Evolutionary conservation across 2,888 invertebrate genomes (phyloP).

Genomic region (Nemotelus nigrinus): DNA sequence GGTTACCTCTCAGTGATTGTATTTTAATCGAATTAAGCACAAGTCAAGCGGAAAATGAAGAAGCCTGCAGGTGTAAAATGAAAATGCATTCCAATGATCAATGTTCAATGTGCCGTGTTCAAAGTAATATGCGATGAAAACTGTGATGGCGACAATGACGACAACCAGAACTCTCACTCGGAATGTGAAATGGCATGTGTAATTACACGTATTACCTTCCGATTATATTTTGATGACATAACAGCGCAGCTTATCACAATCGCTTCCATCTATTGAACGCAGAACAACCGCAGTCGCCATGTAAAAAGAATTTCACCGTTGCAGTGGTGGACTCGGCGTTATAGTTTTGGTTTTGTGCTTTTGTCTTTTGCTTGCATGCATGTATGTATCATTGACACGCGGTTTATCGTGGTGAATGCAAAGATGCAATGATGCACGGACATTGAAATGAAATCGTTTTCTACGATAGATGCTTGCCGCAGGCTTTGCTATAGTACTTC

Average conservation of each 20-base stretch:
- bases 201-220: slow-evolving; percentile 44
- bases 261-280: slow-evolving; percentile 26
- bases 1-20: slow-evolving; percentile 5
- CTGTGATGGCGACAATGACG: neutral
- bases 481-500: neutral
- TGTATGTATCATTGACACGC: neutral
- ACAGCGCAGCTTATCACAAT: slow-evolving; percentile 34
- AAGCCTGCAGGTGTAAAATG: slow-evolving; percentile 35
- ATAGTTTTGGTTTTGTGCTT: too few species aligned
- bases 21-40: slow-evolving; percentile 38
- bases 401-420: neutral
- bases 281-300: neutral
- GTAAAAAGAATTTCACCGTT: slow-evolving; percentile 35
- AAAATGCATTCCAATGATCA: slow-evolving; percentile 29
- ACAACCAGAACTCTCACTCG: slow-evolving; percentile 19
- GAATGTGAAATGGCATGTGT: slow-evolving; percentile 43
- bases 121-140: slow-evolving; percentile 33
- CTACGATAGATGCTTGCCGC: neutral
- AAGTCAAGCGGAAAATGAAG: slow-evolving; percentile 36
- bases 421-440: neutral
- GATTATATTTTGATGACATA: slow-evolving; percentile 45
- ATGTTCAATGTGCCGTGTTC: slow-evolving; percentile 24
- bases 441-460: slow-evolving; percentile 10
- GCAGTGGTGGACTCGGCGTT: slow-evolving; percentile 4
- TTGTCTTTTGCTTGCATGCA: too few species aligned